Base-by-base conservation (phyloP, 2,888 invertebrate species). In the Eulithis testata region DNA sequence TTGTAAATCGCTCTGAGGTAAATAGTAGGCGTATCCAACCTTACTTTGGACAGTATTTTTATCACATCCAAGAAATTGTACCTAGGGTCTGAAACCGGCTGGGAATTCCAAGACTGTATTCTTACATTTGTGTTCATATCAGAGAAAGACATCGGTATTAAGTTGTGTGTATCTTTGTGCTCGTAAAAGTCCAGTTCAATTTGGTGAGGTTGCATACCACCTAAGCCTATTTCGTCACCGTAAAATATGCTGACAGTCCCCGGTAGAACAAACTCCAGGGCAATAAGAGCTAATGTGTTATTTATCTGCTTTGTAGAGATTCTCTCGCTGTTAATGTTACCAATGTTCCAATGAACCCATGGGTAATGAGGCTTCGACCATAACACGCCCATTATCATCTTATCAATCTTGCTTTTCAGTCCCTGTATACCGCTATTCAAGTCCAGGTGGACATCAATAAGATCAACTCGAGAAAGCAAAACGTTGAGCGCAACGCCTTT, bases 241-340 rank as follows among this genome's bases (percentile, higher is more conserved):
- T 98, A 98, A 87, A 98, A 97, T 75, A 98, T 95, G 73, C 95
- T 96, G 0, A 97, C 95, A 0, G 98, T 97, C 8, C 95, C 99
- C 0, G 98, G 98, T 47, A 99, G 91, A 89, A 96, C 95, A 81
- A 98, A 92, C 79, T 97, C 95, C 75, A 99, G 91, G 70, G 97
- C 90, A 1, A 95, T 94, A 5, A 95, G 94, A 1, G 96, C 96
- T 52, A 96, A 87, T 31, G 96, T 96, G 31, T 95, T 95, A 76
- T 96, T 96, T 0, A 86, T 78, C 70, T 93, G 90, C 66, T 94
- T 83, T 1, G 91, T 89, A 8, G 95, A 94, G 37, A 96, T 82
- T 63, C 96, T 93, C 57, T 93, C 92, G 21, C 94, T 94, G 56
- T 95, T 91, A 2, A 95, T 94, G 73, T 95, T 94, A 4, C 96